A percentile compares a stretch with the other conserved stretches of the same genome.
Conservation (phyloP, 1,140 invertebrate species). For the Sycophaga agraensis region DNA sequence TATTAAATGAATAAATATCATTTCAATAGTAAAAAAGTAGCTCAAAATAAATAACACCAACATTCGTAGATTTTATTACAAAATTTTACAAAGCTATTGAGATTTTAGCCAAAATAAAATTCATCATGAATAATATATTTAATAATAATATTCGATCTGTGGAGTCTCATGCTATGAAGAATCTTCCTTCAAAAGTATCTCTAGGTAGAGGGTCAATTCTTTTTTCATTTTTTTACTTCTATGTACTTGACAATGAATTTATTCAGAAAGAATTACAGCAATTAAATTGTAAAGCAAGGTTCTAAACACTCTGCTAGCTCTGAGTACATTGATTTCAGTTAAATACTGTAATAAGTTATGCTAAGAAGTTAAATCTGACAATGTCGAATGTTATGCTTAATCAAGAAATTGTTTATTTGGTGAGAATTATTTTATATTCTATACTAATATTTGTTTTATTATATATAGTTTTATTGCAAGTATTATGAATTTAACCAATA, state of each 20-base stretch:
- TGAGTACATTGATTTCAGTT: not conserved
- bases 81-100: no score
- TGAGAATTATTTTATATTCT: not conserved
- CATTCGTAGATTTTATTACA: no score
- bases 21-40: no score
- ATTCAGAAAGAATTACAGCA: not conserved
- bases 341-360: not conserved
- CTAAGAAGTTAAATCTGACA: not conserved
- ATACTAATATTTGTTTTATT: not conserved
- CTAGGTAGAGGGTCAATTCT: not conserved
- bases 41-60: no score
- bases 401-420: slow-evolving; percentile 1
- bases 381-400: slow-evolving; percentile 15
- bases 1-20: no score
- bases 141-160: no score
- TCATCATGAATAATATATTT: no score
- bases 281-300: not conserved
- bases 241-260: slow-evolving; percentile 12
- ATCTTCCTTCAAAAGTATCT: not conserved
- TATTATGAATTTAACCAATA: no score
- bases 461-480: no score
- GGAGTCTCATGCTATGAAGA: no score
- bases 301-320: not conserved
- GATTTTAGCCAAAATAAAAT: no score
- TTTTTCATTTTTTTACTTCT: not conserved